phyloP scores from a whole-genome alignment of 2,797 vertebrate species.

The Cynopterus sphinx region DNA sequence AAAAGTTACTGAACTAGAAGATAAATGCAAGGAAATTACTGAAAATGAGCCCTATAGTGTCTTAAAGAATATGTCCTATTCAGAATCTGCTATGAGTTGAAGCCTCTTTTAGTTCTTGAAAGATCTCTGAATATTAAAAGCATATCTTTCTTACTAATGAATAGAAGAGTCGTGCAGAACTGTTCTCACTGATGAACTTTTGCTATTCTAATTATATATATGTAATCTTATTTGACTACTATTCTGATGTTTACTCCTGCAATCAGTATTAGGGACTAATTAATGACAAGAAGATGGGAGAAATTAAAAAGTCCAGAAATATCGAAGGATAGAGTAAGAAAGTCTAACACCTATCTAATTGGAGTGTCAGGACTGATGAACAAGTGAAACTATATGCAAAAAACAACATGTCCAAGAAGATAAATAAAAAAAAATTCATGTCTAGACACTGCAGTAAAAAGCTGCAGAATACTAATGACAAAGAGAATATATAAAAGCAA shows the following conservation, averaged over 20 bases:
- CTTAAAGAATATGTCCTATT: not conserved
- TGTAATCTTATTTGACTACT: not conserved
- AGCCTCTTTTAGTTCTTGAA: conserved; percentile 10
- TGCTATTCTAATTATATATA: not conserved
- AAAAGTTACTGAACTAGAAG: not conserved
- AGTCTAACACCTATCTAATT: not conserved
- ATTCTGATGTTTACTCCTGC: not conserved
- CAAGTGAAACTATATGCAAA: not conserved
- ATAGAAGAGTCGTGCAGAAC: not conserved
- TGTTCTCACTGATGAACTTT: not conserved
- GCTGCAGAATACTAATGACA: not conserved
- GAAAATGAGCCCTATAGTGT: not conserved
- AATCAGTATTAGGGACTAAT: not conserved
- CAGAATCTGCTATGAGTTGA: not conserved
- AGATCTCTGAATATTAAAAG: not conserved
- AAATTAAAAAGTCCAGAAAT: not conserved
- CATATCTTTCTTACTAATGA: not conserved
- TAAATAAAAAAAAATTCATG: not conserved
- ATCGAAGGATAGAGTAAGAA: not conserved
- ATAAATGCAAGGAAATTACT: not conserved
- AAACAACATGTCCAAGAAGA: not conserved
- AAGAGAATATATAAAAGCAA: not conserved
- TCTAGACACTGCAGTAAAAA: not conserved
- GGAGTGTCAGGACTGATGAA: not conserved
- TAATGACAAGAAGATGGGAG: not conserved